phyloP scores from a whole-genome alignment of 1,140 invertebrate genomes.

The Bombyx mandarina region DNA sequence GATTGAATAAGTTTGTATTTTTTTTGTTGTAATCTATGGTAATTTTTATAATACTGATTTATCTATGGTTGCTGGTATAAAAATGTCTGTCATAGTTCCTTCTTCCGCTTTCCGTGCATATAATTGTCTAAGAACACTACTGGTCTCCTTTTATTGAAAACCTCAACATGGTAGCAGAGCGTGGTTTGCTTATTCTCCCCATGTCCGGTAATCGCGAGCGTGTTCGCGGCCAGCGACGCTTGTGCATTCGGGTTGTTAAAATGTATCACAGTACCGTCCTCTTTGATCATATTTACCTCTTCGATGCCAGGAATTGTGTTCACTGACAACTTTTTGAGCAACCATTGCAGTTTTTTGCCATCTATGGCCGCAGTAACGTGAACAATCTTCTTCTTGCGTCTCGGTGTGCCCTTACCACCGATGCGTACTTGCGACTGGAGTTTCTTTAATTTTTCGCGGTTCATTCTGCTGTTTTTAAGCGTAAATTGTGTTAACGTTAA shows the following conservation, averaged over 20 bases:
- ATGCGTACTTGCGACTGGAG: slow-evolving; percentile 95
- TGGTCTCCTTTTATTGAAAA: too few species aligned
- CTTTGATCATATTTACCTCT: slow-evolving; percentile 99
- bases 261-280: slow-evolving; percentile 98
- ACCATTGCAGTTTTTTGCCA: slow-evolving; percentile 99
- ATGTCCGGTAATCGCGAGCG: slow-evolving; percentile 98
- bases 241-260: slow-evolving; percentile 99
- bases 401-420: slow-evolving; percentile 97
- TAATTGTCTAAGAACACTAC: too few species aligned
- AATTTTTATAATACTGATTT: too few species aligned
- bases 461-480: slow-evolving; percentile 79
- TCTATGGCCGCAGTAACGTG: slow-evolving; percentile 98
- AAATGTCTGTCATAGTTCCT: too few species aligned
- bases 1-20: too few species aligned
- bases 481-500: slow-evolving; percentile 38
- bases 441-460: slow-evolving; percentile 95
- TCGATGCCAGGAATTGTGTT: slow-evolving; percentile 99
- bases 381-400: slow-evolving; percentile 99
- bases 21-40: too few species aligned
- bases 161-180: too few species aligned
- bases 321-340: slow-evolving; percentile 97
- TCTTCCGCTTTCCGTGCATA: too few species aligned
- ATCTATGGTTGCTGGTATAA: too few species aligned
- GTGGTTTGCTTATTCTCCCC: slow-evolving; percentile 98
- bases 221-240: slow-evolving; percentile 97